Base-by-base conservation (phyloP, 2,888 invertebrate genomes). In the Scaeva pyrastri region DNA sequence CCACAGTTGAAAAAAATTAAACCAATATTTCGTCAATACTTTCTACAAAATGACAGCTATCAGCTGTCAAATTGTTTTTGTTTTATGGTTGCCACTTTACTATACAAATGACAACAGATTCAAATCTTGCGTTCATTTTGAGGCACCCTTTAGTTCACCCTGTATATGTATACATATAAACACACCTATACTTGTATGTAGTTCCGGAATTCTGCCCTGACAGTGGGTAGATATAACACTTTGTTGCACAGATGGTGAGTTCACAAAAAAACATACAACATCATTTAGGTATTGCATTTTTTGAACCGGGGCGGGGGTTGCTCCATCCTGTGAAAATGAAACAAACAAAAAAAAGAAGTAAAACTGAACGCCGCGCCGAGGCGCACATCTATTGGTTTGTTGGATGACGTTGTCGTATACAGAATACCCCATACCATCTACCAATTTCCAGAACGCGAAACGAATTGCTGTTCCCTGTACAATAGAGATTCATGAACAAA, bases 381-480 rank as follows among this genome's bases (percentile, higher is more conserved):
- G 55, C 64, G 41, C 45, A 41, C 62, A 72, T 55, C 31, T 68
- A 39, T 23, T 52, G 68, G 41, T 23, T n/a, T 52, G 41, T 6
- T 31, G 45, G 45, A 45, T 72, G 56, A 72, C 45, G 71, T 71
- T 41, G 43, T 26, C 64, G 50, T 52, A 56, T 66, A 8, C 31
- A 31, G 31, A 7, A 31, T 31, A 70, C 78, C 72, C 83, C 68
- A 84, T 31, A 31, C 31, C 31, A 5, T n/a, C 79, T 14, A 66
- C 23, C 56, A 62, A 74, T 71, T 74, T 84, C 56, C 48, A 45
- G 41, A 84, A 84, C 43, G 71, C 79, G 79, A 78, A 83, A 73
- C 83, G 73, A 78, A 83, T 83, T 77, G 43, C 43, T 55, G 52
- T 39, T 36, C 43, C 39, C 43, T 39, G 26, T 50, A 75, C 62